phyloP scores from a whole-genome alignment of 2,113 vertebrate species.

The Gallinago undulata region DNA sequence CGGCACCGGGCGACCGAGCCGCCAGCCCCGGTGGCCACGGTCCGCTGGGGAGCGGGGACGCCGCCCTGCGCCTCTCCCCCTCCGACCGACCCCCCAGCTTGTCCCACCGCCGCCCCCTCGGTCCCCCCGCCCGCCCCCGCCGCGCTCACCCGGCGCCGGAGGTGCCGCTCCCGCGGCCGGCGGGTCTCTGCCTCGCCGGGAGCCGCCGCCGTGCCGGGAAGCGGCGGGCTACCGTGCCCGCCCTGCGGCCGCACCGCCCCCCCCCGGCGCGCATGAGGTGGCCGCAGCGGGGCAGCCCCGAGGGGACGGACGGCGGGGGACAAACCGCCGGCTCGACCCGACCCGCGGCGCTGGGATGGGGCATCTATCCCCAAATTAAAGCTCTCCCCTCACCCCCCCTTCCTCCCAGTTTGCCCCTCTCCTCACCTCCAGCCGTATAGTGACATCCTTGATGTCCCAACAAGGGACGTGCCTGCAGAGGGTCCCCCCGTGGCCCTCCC shows the following conservation, averaged over 20 bases:
- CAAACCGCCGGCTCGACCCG: not conserved
- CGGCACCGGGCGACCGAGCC: not conserved
- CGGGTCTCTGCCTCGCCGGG: not conserved
- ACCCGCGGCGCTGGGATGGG: not conserved
- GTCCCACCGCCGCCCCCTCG: not conserved
- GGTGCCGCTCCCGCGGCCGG: not conserved
- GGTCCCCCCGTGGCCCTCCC: not conserved
- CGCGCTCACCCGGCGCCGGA: not conserved
- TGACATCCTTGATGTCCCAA: not conserved
- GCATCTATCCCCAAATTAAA: not conserved
- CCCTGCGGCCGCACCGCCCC: not conserved
- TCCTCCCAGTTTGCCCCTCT: not conserved
- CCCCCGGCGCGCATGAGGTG: not conserved
- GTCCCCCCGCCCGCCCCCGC: not conserved
- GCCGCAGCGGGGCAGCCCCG: not conserved
- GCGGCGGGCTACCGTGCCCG: not conserved
- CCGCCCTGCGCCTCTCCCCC: not conserved
- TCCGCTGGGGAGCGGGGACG: not conserved
- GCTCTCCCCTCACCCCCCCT: too few species aligned
- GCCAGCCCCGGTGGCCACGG: too few species aligned
- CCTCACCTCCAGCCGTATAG: not conserved
- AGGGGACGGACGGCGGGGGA: not conserved
- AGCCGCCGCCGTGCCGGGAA: not conserved
- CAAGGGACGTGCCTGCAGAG: not conserved
- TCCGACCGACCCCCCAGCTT: too few species aligned